These are phyloP conservation scores for Cyclophora punctaria DNA, from an alignment of 2,888 invertebrate genomes.

Conservation along the genomic window DNA sequence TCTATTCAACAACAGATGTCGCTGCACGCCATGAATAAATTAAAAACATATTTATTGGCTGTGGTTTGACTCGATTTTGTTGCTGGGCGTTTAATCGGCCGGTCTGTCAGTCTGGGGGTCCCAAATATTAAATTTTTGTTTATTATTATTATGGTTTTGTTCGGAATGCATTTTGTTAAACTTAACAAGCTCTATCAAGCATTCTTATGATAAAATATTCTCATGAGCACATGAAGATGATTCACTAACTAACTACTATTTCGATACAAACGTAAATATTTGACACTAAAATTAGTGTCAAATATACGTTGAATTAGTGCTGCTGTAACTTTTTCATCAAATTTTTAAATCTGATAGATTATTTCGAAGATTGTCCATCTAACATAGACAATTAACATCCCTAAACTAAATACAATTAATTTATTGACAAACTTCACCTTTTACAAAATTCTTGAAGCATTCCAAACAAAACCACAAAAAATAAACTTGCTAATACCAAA, in stretches of 20 bases:
- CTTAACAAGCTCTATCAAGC: no score
- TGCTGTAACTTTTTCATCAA: no score
- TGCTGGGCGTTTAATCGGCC: background rate
- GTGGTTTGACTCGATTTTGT: background rate
- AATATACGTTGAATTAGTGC: no score
- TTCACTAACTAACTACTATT: no score
- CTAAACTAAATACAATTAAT: background rate
- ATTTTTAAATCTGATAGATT: no score
- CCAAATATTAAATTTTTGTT: background rate
- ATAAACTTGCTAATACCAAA: background rate
- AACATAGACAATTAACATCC: background rate
- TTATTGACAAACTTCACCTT: background rate
- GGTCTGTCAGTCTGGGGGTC: background rate
- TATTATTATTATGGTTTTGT: background rate
- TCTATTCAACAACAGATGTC: constrained; percentile 21
- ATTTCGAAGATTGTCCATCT: no score
- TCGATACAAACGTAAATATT: no score
- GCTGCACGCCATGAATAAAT: constrained; percentile 4
- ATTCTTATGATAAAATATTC: no score
- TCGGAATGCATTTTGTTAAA: background rate
- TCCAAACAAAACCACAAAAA: background rate
- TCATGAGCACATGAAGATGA: no score
- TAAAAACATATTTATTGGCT: no score
- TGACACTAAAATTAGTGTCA: no score
- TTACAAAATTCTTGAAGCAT: background rate